phyloP scores from a whole-genome alignment of 2,113 vertebrate genomes.

The Caranx ignobilis region DNA sequence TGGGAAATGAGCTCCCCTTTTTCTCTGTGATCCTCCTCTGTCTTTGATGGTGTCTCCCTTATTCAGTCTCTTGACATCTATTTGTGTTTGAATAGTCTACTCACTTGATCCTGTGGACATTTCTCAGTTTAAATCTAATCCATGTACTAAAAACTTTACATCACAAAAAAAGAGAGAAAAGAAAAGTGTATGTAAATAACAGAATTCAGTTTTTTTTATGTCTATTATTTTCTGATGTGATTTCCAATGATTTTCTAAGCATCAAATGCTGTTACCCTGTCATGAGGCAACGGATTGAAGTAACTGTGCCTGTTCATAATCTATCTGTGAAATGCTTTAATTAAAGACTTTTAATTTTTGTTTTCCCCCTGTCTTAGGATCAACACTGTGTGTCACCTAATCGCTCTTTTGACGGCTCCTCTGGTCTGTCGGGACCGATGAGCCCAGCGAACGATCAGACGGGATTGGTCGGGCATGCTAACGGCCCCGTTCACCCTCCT shows the following conservation, averaged over 20 bases:
- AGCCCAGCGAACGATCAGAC: slow-evolving; percentile 60
- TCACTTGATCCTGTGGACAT: not conserved
- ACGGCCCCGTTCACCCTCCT: slow-evolving; percentile 46
- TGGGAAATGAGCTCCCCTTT: slow-evolving; percentile 66
- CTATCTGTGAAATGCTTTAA: not conserved
- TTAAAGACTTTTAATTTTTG: not conserved
- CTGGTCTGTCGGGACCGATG: slow-evolving; percentile 52
- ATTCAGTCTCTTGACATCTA: not conserved
- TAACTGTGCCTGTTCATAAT: not conserved
- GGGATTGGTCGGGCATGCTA: slow-evolving; percentile 45
- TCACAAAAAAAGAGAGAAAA: not conserved
- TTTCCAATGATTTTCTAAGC: not conserved
- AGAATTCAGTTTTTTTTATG: not conserved
- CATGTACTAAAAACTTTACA: not conserved
- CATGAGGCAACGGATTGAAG: not conserved
- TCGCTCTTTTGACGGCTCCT: slow-evolving; percentile 81
- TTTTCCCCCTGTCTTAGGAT: slow-evolving; percentile 66
- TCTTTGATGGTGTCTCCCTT: slow-evolving; percentile 23
- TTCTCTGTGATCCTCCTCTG: slow-evolving; percentile 36
- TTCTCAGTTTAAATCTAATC: slow-evolving; percentile 17
- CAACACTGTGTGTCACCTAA: slow-evolving; percentile 71
- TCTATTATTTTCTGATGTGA: not conserved
- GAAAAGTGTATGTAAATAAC: not conserved
- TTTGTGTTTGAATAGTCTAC: slow-evolving; percentile 25
- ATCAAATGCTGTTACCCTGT: not conserved